Evolutionary conservation across 2,888 invertebrate species (phyloP), one percentile per base, ranked within the genome.

Genomic region (Netelia melanura): DNA sequence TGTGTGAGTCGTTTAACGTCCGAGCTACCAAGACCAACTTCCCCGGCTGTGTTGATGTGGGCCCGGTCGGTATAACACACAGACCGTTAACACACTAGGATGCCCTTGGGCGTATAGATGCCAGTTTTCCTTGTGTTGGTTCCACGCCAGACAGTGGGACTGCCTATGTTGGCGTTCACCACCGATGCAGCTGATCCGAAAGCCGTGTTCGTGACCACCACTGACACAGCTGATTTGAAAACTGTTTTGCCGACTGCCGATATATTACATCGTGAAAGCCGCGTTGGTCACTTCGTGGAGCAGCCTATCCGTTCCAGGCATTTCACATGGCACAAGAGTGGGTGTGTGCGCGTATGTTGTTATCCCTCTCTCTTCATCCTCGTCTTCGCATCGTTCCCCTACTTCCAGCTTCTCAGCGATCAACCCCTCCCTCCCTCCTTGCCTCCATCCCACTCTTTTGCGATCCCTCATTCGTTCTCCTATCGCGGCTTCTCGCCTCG

Each of bases 381-480:
- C 74, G 54, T 83, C 80, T 82, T 87, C 77, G 83, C 77, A 74
- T 81, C 87, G 79, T 86, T 86, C 80, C 78, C 82, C 85, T 76
- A 81, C 75, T 75, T 30, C 72, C 65, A 11, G 38, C 44, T 65
- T 38, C 58, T 23, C 62, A 61, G 70, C 77, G 76, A 74, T 62
- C 30, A 23, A 56, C 44, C 25, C 38, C 43, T 62, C 48, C 54
- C 38, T 78, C 78, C 65, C 78, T 72, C 81, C 84, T 87, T 85
- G 81, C 87, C 82, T 86, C 87, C 87, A 79, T 71, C 84, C 84
- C 86, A 86, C 85, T 84, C 77, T 44, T 83, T 65, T 17, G 58
- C 58, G 65, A 68, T 61, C 84, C 83, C 84, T 86, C 84, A 61
- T 80, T 81, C 84, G 68, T 75, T 85, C 83, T 81, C 82, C 75